Conservation (phyloP, 2,888 invertebrate species). For the Chymomyza amoena region DNA sequence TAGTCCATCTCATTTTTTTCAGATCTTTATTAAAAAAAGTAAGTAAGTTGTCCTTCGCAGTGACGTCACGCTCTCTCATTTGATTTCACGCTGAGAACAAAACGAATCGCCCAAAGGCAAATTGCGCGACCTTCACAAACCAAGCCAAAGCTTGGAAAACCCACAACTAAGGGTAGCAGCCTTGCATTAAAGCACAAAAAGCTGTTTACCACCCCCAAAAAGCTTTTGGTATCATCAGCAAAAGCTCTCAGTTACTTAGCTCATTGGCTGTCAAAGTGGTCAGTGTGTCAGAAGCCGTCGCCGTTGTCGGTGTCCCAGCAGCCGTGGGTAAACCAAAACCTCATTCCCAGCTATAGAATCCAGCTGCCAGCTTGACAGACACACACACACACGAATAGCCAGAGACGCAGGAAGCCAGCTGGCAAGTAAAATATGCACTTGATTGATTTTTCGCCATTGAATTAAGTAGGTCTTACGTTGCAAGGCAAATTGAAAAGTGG, state of each 20-base stretch:
- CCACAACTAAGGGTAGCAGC: too few species aligned
- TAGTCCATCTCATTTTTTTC: too few species aligned
- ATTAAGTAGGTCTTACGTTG: neutral
- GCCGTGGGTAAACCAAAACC: neutral
- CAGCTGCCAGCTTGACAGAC: slow-evolving; percentile 7
- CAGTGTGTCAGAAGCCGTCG: slow-evolving; percentile 49
- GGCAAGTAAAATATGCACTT: slow-evolving; percentile 47
- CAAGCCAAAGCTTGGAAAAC: too few species aligned
- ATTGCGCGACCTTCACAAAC: too few species aligned
- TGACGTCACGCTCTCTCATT: too few species aligned
- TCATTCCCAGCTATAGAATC: neutral
- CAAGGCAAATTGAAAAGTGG: slow-evolving; percentile 5
- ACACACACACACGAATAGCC: slow-evolving; percentile 7
- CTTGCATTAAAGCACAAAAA: neutral
- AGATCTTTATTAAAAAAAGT: too few species aligned
- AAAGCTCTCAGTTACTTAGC: slow-evolving; percentile 20
- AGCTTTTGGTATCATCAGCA: slow-evolving; percentile 25
- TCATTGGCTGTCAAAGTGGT: neutral
- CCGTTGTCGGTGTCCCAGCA: slow-evolving; percentile 26
- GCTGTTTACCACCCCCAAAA: slow-evolving; percentile 30
- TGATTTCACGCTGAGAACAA: too few species aligned
- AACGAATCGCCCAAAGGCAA: too few species aligned
- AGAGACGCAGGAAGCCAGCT: slow-evolving; percentile 40
- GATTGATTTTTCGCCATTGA: slow-evolving; percentile 57
- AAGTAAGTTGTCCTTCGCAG: too few species aligned